Evolutionary conservation across 2,113 vertebrate species (phyloP), one percentile per base, ranked within the genome.

Genomic region (Acanthochromis polyacanthus): DNA sequence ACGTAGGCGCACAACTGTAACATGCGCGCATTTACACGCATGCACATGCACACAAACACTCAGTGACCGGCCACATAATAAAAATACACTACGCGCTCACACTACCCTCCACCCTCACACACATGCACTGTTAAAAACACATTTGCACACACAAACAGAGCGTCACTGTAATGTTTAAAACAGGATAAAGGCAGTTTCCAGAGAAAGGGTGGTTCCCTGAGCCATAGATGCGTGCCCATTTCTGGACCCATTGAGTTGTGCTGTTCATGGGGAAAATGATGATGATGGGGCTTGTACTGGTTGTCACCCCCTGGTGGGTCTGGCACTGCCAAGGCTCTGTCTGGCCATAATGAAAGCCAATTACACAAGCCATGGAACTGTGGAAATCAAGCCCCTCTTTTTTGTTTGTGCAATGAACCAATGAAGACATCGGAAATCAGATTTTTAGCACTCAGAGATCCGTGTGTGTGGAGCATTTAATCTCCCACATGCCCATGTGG

Each of bases 141-240:
- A 68, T 84, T 84, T 87, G 78, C 83, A 85, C 90, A 80, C 79
- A 82, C 85, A 70, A 84, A 91, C 80, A 91, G 79, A 85, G 61
- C 78, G 53, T 83, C 77, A 64, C 65, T 78, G 73, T 93, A 89
- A 93, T 93, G 91, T 82, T 90, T 90, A 93, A 93, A 93, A 92
- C 90, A 91, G 89, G 71, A 83, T 71, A 77, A 83, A 84, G 81
- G 80, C 85, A 71, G 77, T 91, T 92, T 92, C 91, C 91, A 90
- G 84, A 87, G 89, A 88, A 88, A 90, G 92, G 92, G 92, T 90
- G 90, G 87, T 83, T 88, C 90, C 90, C 82, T 58, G 11, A 59
- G 85, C 78, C 59, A 15, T 81, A 70, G 84, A 87, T 80, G 53
- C 79, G 62, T 74, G 81, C 73, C 75, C 83, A 75, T 85, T 91